Evolutionary conservation across 1,140 invertebrate genomes (phyloP), one percentile per base, ranked within the genome.

Genomic region (Pseudomyrmex flavicornis): DNA sequence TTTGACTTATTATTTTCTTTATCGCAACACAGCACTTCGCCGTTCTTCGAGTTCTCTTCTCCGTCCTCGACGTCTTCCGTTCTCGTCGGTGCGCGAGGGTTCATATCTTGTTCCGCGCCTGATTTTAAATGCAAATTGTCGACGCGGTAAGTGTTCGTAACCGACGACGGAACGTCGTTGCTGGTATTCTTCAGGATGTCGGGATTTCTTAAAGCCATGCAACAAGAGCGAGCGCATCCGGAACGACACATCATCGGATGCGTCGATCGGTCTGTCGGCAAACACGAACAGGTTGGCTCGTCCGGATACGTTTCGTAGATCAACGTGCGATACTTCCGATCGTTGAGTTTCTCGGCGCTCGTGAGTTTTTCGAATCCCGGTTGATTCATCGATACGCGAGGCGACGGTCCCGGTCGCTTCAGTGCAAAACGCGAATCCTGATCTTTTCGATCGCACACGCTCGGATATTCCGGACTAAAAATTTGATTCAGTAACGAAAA

Each of bases 291-390:
- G n/a, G 90, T 92, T 2, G 89, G 86, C 48, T 93, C 91, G 62
- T 93, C 77, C 0, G 89, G 89, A 87, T 91, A 93, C 0, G 85
- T 61, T 52, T 59, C 82, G 82, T 92, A 92, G 73, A 93, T 70
- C 8, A 90, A 44, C n/a, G 85, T 69, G 1, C 91, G 85, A 68
- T 90, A 93, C 26, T 88, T 73, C 2, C 83, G 82, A 61, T 93
- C 90, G 77, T 92, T 93, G 1, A 92, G 77, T 75, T 93, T 93
- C 74, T 93, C 90, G 17, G 91, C 90, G 10, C 73, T 89, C n/a
- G 92, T 92, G 63, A 92, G 70, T 8, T 83, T 85, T 46, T 90
- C 83, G 59, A 92, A 92, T 58, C 77, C 87, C 0, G 90, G 87
- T 20, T 92, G 75, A 15, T 89, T 69, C 0, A 93, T 89, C 2